These are phyloP conservation scores for Limnephilus lunatus DNA, from an alignment of 2,888 invertebrate genomes.

Conservation along the genomic window DNA sequence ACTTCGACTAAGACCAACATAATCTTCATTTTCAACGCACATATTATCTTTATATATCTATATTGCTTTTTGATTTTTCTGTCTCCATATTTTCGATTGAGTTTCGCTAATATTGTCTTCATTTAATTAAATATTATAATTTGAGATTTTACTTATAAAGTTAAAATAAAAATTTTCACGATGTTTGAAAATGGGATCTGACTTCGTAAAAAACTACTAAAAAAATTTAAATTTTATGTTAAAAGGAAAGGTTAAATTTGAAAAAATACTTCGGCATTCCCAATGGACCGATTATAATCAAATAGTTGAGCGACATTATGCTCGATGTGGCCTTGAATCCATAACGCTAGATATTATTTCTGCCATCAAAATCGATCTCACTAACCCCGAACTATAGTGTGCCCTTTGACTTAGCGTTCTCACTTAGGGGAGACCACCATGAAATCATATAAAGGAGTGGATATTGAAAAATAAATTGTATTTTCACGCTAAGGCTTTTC, in stretches of 20 bases:
- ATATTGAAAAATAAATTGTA: constrained; percentile 47
- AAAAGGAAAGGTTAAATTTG: not conserved
- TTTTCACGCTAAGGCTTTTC: constrained; percentile 46
- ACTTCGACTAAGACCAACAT: too few species aligned
- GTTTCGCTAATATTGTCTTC: too few species aligned
- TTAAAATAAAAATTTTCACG: too few species aligned
- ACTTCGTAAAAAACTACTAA: not conserved
- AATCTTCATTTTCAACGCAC: too few species aligned
- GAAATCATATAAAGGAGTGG: constrained; percentile 39
- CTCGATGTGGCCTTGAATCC: not conserved
- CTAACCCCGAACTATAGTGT: not conserved
- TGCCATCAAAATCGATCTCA: not conserved
- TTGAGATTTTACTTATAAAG: too few species aligned
- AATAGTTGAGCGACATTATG: not conserved
- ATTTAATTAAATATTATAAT: too few species aligned
- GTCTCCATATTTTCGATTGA: too few species aligned
- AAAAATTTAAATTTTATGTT: not conserved
- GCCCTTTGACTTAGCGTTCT: not conserved
- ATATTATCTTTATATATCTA: too few species aligned
- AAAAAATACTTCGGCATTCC: not conserved
- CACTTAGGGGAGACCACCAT: constrained; percentile 24
- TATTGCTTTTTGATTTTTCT: too few species aligned
- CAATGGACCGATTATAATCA: not conserved
- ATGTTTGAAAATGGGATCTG: not conserved
- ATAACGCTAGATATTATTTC: not conserved